Conservation (phyloP, 2,797 vertebrate genomes). For the Phyllotis vaccarum region DNA sequence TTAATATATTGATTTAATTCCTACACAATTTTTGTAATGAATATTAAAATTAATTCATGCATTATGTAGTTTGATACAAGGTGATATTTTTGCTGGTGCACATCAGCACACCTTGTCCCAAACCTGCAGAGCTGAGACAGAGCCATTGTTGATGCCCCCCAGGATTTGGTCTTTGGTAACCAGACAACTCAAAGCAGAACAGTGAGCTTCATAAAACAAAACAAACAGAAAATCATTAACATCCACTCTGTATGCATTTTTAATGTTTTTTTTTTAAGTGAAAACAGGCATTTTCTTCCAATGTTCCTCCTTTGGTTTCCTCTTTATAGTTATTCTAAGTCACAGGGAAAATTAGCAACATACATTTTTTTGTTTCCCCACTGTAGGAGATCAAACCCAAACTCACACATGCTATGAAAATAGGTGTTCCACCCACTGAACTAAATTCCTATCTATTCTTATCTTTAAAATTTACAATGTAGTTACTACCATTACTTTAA, state of each 20-base stretch:
- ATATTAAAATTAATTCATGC: not conserved
- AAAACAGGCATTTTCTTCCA: not conserved
- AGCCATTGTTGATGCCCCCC: not conserved
- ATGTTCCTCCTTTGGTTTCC: not conserved
- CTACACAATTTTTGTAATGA: not conserved
- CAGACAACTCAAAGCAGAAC: not conserved
- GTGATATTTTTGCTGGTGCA: not conserved
- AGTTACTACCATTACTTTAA: not conserved
- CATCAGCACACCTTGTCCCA: not conserved
- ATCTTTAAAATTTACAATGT: not conserved
- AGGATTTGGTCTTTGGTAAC: slow-evolving; percentile 22
- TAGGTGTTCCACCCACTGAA: not conserved
- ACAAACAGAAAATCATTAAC: not conserved
- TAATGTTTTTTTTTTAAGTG: not conserved
- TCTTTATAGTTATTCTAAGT: not conserved
- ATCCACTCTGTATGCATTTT: not conserved
- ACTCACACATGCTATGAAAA: not conserved
- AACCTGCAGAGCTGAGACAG: not conserved
- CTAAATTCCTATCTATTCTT: not conserved
- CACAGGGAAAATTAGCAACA: not conserved
- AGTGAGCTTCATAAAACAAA: slow-evolving; percentile 21
- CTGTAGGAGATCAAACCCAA: not conserved
- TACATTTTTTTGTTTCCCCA: not conserved
- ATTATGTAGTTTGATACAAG: not conserved
- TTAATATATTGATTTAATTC: slow-evolving; percentile 43